Base-by-base conservation (phyloP, 2,888 invertebrate species). In the Agonum fuliginosum region DNA sequence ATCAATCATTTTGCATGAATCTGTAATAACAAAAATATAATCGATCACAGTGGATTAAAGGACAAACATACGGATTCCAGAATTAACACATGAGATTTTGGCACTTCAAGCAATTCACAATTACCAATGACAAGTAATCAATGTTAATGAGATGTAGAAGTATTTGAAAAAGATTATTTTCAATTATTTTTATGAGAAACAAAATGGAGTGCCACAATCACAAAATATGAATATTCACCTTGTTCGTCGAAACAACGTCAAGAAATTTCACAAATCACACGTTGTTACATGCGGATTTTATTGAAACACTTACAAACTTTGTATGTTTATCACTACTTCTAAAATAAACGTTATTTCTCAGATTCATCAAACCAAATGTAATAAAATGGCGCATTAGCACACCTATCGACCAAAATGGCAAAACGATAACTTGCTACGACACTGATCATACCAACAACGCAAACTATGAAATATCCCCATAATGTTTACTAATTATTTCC, bases 1-100 rank as follows among this genome's bases (percentile, higher is more conserved):
- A 83, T 94, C 91, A 88, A 96, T 94, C 93, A 93, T 93, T 84
- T 86, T 89, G 80, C 62, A 67, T 82, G 80, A 82, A 80, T 81
- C 83, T 77, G 30, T n/a, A 77, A 74, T 5, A 46, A 48, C 22
- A 71, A 48, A 54, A 73, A 58, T 22, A 58, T 51, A 58, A 37
- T 73, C 58, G 58, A 73, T 73, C 58, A 41, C 51, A 10, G 17
- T 37, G 22, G 34, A 19, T 62, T 27, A 62, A 17, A 30, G 17
- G 17, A 5, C 30, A 62, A 17, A 1, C 30, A 62, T 5, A 4
- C 22, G 54, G 17, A 27, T 46, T 17, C 12, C 27, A 62, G 30
- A 30, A 62, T 17, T 62, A 62, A 30, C 58, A 62, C 58, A 30
- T 30, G 14, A 30, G 58, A 62, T 30, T 62, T 62, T 62, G 58